Base-by-base conservation (phyloP, 2,888 invertebrate genomes). In the Aphrophora alni region DNA sequence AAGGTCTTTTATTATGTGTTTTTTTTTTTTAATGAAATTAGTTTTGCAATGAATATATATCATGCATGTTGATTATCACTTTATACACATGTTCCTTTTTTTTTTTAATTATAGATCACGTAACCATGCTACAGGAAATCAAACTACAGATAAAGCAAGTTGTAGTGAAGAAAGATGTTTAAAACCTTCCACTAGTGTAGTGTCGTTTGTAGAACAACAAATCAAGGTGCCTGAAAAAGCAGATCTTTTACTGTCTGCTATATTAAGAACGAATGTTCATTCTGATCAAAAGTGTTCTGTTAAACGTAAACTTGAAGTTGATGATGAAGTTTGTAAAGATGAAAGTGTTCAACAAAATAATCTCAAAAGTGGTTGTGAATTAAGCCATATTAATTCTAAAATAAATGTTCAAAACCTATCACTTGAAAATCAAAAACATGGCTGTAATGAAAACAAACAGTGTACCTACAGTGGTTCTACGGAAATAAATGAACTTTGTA, bases 211-310 rank as follows among this genome's bases (percentile, higher is more conserved):
- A 14, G 44, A 44, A 2, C 14, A 44, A 44, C 10, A 44, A 14
- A 38, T 73, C 21, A 72, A 78, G 28, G 73, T 78, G 51, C 44
- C 78, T 26, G 81, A 69, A 33, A 81, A 81, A 70, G 73, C 78
- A 25, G 81, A 81, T 51, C 75, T 81, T 26, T 38, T 81, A 17
- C 51, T 81, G 38, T 81, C 81, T 3, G 81, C 81, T 28, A 81
- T 81, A n/a, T 33, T 81, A 68, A 74, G 81, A 21, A 77, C 81
- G 10, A 81, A 78, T 38, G 74, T 78, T 69, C 38, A 26, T n/a
- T 25, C 72, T 1, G 74, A 51, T 44, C 38, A 25, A 69, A 76
- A 27, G 17, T 27, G 38, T 33, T 28, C 75, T 8, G 51, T 74
- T 73, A 78, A 78, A 51, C 38, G 70, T 26, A 75, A 78, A 75